These are phyloP conservation scores for Lithobates pipiens DNA, from an alignment of 2,797 vertebrate species.

Conservation along the genomic window DNA sequence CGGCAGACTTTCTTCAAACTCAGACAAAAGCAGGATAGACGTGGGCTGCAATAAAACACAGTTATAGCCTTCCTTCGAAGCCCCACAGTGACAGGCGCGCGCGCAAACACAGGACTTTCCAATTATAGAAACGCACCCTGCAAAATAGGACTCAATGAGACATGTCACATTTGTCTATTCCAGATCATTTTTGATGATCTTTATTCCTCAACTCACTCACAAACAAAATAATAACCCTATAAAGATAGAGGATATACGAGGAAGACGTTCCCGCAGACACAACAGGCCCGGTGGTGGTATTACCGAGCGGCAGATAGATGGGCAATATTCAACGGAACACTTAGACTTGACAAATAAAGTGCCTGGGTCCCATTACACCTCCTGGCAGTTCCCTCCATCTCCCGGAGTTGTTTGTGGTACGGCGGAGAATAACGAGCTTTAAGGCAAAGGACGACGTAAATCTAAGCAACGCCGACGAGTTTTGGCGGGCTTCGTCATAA, in stretches of 20 bases:
- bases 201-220: constrained; percentile 58
- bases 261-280: constrained; percentile 66
- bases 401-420: constrained; percentile 47
- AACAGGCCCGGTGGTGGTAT: constrained; percentile 67
- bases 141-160: constrained; percentile 57
- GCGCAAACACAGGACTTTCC: constrained; percentile 37
- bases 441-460: constrained; percentile 55
- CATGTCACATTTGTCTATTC: constrained; percentile 59
- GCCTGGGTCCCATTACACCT: constrained; percentile 58
- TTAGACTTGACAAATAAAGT: constrained; percentile 60
- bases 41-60: constrained; percentile 26
- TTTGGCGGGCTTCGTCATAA: constrained; percentile 56
- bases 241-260: constrained; percentile 72
- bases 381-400: constrained; percentile 51
- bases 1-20: constrained; percentile 46
- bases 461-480: constrained; percentile 54
- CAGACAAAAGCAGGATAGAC: constrained; percentile 13
- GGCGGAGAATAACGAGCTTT: constrained; percentile 59
- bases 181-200: constrained; percentile 63
- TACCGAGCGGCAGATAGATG: constrained; percentile 59
- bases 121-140: constrained; percentile 49
- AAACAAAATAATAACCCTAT: constrained; percentile 69
- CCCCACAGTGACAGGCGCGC: constrained; percentile 28
- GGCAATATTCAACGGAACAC: constrained; percentile 59
- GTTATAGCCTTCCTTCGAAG: neutral